Percentiles rank a stretch among this genome's conserved stretches.
These are phyloP conservation scores for Ricordea florida DNA, from an alignment of 92 coral and sea anemone species.

Conservation along the genomic window DNA sequence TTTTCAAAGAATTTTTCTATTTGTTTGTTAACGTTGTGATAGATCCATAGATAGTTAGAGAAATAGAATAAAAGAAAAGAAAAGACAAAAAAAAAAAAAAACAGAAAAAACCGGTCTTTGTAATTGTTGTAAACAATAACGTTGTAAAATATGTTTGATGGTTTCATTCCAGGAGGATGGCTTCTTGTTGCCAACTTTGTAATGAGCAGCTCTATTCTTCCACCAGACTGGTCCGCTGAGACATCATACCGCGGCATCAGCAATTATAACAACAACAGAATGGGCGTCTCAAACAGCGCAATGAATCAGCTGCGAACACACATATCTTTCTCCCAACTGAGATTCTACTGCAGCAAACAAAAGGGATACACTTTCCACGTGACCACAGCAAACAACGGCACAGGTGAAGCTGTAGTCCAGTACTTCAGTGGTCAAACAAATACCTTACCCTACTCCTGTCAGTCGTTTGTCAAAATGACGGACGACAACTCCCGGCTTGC, in stretches of 20 bases:
- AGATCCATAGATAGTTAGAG: too few relatives aligned
- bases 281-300: neutral
- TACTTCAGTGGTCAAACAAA: neutral
- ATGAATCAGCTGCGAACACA: conserved; percentile 12
- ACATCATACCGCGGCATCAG: conserved; percentile 25
- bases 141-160: too few relatives aligned
- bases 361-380: conserved; percentile 7
- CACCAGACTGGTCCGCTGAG: conserved; percentile 2
- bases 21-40: too few relatives aligned
- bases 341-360: conserved; percentile 33
- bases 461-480: neutral
- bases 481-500: conserved; percentile 30
- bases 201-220: conserved; percentile 6
- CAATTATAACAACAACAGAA: conserved; percentile 9
- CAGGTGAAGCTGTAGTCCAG: neutral
- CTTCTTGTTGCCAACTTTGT: conserved; percentile 13
- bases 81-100: too few relatives aligned
- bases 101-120: too few relatives aligned
- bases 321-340: conserved; percentile 5
- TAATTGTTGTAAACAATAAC: too few relatives aligned
- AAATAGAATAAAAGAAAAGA: too few relatives aligned
- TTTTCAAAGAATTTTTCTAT: too few relatives aligned
- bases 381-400: neutral
- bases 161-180: conserved; percentile 46
- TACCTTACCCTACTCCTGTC: conserved; percentile 1